phyloP scores from a whole-genome alignment of 2,888 invertebrate species.

The Cataglyphis cursor region DNA sequence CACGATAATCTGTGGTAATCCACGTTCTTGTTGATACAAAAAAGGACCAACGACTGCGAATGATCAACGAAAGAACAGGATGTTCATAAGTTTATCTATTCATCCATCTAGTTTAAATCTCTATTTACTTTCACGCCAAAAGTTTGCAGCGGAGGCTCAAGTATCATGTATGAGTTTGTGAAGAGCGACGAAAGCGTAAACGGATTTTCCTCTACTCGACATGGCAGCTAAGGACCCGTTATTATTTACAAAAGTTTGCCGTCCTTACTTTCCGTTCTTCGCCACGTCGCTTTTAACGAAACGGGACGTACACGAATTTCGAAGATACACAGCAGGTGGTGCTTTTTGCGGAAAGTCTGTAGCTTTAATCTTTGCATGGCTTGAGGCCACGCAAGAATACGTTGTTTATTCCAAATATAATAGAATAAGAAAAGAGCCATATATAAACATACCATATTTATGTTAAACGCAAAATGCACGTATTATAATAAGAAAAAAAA shows the following conservation, averaged over 20 bases:
- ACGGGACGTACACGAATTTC: slow-evolving; percentile 35
- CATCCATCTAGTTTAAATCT: slow-evolving; percentile 73
- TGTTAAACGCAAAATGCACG: neutral
- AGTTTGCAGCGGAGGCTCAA: slow-evolving; percentile 59
- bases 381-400: neutral
- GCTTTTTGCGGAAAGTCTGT: slow-evolving; percentile 47
- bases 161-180: slow-evolving; percentile 58
- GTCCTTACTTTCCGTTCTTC: slow-evolving; percentile 51
- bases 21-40: neutral
- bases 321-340: slow-evolving; percentile 17
- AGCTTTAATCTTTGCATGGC: slow-evolving; percentile 34
- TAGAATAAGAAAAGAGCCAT: neutral
- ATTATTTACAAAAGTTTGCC: slow-evolving; percentile 70
- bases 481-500: neutral
- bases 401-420: neutral
- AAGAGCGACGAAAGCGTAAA: slow-evolving; percentile 64
- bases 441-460: neutral
- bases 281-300: slow-evolving; percentile 56
- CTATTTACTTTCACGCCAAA: slow-evolving; percentile 71
- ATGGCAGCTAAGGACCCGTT: slow-evolving; percentile 62
- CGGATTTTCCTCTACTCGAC: slow-evolving; percentile 64
- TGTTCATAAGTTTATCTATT: slow-evolving; percentile 61
- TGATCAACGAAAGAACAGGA: slow-evolving; percentile 30
- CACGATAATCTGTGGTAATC: neutral
- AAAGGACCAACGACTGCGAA: slow-evolving; percentile 13